phyloP scores from a whole-genome alignment of 2,888 invertebrate species.

The Piscicola geometra region DNA sequence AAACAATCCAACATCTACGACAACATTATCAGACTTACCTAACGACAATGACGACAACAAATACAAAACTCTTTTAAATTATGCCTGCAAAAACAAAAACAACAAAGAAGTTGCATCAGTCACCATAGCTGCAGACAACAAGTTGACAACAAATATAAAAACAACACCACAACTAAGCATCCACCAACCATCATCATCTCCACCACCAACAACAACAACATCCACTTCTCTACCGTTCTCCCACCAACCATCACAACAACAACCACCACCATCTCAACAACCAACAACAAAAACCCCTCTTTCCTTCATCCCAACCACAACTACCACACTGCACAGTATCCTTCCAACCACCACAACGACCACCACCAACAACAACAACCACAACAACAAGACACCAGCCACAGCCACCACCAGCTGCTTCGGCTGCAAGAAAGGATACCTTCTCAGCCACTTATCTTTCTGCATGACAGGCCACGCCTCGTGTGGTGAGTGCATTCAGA shows the following conservation, averaged over 20 bases:
- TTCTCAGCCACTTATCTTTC: constrained; percentile 41
- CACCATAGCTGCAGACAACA: too few relatives aligned
- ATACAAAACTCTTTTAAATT: too few relatives aligned
- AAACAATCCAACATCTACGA: too few relatives aligned
- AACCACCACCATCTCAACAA: background rate
- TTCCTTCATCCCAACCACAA: background rate
- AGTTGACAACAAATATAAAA: too few relatives aligned
- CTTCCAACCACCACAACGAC: background rate
- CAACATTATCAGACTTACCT: too few relatives aligned
- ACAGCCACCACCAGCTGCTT: constrained; percentile 30
- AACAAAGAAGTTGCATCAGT: too few relatives aligned
- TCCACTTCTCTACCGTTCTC: background rate
- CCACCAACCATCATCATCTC: background rate
- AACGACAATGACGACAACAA: too few relatives aligned
- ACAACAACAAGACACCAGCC: constrained; percentile 19
- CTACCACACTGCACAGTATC: background rate
- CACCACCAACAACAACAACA: background rate
- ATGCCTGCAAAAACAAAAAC: too few relatives aligned
- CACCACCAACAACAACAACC: constrained; percentile 25
- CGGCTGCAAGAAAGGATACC: constrained; percentile 28
- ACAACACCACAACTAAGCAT: too few relatives aligned
- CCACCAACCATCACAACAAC: background rate
- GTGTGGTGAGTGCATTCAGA: constrained; percentile 49
- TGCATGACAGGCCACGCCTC: constrained; percentile 49
- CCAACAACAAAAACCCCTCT: background rate